Evolutionary conservation across 2,113 vertebrate species (phyloP).

Genomic region (Asarcornis scutulata): DNA sequence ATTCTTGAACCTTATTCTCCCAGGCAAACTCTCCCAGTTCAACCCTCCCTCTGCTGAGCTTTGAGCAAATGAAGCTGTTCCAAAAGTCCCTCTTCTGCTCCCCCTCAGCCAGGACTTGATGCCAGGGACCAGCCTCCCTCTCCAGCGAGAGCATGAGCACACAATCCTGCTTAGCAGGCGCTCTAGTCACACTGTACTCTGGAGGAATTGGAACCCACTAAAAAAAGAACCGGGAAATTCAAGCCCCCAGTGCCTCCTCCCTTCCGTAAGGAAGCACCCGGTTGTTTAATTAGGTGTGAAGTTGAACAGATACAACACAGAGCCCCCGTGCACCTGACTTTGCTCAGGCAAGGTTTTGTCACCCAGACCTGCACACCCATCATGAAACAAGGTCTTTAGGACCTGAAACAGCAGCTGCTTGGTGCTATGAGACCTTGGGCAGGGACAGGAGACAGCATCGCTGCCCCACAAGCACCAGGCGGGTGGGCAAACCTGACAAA

Average conservation of each 20-base stretch:
- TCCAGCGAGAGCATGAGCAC: background rate
- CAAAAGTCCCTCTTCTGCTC: background rate
- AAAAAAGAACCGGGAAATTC: background rate
- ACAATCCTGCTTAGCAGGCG: background rate
- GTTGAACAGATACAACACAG: fast-evolving
- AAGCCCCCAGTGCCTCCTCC: background rate
- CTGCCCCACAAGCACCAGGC: fast-evolving
- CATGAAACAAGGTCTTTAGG: background rate
- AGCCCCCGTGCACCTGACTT: background rate
- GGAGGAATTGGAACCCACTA: background rate
- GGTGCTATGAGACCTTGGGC: too few relatives aligned
- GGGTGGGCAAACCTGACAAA: background rate
- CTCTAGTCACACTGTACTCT: background rate
- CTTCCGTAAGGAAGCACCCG: fast-evolving
- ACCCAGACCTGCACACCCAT: background rate
- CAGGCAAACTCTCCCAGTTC: background rate
- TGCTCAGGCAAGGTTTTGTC: background rate
- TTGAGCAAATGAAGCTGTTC: fast-evolving
- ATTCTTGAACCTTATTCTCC: background rate
- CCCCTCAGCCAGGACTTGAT: background rate
- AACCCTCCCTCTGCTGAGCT: background rate
- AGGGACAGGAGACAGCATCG: background rate
- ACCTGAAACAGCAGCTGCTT: background rate
- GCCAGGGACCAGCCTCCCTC: too few relatives aligned
- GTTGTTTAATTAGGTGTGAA: fast-evolving